phyloP scores from a whole-genome alignment of 1,140 invertebrate species.

The Rhagoletis pomonella region DNA sequence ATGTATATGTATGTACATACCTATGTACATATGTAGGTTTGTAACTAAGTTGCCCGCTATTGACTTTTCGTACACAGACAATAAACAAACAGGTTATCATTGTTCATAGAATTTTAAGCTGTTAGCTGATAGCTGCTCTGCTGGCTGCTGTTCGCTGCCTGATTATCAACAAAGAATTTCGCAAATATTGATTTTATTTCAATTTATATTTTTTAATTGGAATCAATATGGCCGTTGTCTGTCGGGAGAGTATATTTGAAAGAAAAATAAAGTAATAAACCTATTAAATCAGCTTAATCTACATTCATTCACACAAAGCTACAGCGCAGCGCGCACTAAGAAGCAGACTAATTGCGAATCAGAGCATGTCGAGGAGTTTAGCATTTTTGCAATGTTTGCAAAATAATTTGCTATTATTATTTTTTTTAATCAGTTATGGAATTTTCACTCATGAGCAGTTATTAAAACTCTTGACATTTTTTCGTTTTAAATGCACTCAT shows the following conservation, averaged over 20 bases:
- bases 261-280: too few relatives aligned
- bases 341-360: background rate
- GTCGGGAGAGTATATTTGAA: too few relatives aligned
- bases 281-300: background rate
- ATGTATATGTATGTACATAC: too few relatives aligned
- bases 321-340: background rate
- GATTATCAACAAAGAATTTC: background rate
- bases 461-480: too few relatives aligned
- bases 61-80: background rate
- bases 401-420: too few relatives aligned
- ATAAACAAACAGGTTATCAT: slow-evolving; percentile 11
- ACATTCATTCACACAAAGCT: background rate
- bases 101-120: background rate
- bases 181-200: too few relatives aligned
- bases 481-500: too few relatives aligned
- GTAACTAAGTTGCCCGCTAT: background rate
- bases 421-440: too few relatives aligned
- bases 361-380: background rate
- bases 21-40: background rate
- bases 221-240: too few relatives aligned
- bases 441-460: too few relatives aligned
- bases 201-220: too few relatives aligned
- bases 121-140: too few relatives aligned
- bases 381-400: background rate
- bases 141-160: background rate